These are phyloP conservation scores for Oreochromis niloticus DNA, from an alignment of 2,113 vertebrate genomes.

Conservation along the genomic window DNA sequence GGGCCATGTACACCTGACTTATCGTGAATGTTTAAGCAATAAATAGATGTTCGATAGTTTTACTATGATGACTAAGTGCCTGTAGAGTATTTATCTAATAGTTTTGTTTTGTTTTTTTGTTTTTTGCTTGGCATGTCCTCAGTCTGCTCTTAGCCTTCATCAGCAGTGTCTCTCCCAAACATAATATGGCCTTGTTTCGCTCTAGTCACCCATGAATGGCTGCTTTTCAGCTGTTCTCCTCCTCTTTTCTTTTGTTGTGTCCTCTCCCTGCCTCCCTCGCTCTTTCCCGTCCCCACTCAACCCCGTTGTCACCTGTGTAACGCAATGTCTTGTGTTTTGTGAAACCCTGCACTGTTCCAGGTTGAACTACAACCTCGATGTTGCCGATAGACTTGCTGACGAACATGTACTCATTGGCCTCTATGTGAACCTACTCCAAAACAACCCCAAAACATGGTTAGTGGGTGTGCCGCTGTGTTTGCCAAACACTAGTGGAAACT, in stretches of 20 bases:
- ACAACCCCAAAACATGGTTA: conserved; percentile 87
- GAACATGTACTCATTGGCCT: conserved; percentile 97
- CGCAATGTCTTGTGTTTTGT: conserved; percentile 37
- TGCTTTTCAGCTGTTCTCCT: conserved; percentile 48
- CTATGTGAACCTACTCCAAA: conserved; percentile 96
- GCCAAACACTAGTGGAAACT: conserved; percentile 19
- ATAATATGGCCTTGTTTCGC: conserved; percentile 60
- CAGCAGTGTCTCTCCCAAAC: conserved; percentile 13
- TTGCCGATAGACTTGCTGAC: conserved; percentile 97
- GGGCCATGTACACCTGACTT: neutral
- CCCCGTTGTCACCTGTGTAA: conserved; percentile 46
- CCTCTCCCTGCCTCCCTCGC: neutral
- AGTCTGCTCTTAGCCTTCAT: conserved; percentile 27
- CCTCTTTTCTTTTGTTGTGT: conserved; percentile 25
- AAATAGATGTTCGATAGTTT: conserved; percentile 1
- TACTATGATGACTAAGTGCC: conserved; percentile 3
- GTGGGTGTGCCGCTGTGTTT: conserved; percentile 77
- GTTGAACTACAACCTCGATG: conserved; percentile 94
- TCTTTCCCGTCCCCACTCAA: neutral
- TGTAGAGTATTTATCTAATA: neutral
- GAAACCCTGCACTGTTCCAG: conserved; percentile 78
- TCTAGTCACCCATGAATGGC: conserved; percentile 55
- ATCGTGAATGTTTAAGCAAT: neutral
- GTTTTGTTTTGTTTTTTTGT: neutral
- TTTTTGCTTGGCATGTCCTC: conserved; percentile 22